Evolutionary conservation across 2,797 vertebrate genomes (phyloP).

Genomic region (Bufotes viridis): DNA sequence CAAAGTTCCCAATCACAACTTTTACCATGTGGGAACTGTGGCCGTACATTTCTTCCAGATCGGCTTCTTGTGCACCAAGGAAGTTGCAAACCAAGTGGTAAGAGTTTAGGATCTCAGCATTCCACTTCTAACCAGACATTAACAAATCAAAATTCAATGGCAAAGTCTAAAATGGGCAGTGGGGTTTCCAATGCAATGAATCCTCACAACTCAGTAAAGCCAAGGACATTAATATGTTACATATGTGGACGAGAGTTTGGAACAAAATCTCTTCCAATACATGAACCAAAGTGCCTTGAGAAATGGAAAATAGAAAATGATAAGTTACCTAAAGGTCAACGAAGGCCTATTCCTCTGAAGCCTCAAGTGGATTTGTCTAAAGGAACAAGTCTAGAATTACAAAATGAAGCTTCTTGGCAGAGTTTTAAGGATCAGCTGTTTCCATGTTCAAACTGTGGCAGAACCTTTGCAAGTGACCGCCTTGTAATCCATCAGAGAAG

Average conservation of each 20-base stretch:
- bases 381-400: constrained; percentile 40
- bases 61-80: constrained; percentile 72
- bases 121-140: background rate
- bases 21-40: constrained; percentile 70
- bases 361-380: constrained; percentile 24
- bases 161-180: constrained; percentile 37
- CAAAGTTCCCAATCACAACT: constrained; percentile 71
- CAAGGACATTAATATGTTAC: constrained; percentile 67
- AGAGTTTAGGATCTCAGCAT: background rate
- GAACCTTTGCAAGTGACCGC: constrained; percentile 62
- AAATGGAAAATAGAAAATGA: constrained; percentile 72
- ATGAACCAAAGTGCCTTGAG: constrained; percentile 70
- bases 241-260: constrained; percentile 71
- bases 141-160: constrained; percentile 42
- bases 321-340: constrained; percentile 64
- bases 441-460: constrained; percentile 65
- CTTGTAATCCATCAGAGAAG: constrained; percentile 65
- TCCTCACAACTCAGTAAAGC: constrained; percentile 46
- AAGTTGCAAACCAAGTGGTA: constrained; percentile 67
- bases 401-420: constrained; percentile 58
- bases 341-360: constrained; percentile 63
- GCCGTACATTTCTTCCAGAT: constrained; percentile 73
- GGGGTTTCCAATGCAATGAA: constrained; percentile 39
- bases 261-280: constrained; percentile 70
- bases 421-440: constrained; percentile 57